Percentiles rank a stretch among this genome's conserved stretches.
These are phyloP conservation scores for Pangasius larnaudii DNA, from an alignment of 2,797 vertebrate species.

Conservation along the genomic window DNA sequence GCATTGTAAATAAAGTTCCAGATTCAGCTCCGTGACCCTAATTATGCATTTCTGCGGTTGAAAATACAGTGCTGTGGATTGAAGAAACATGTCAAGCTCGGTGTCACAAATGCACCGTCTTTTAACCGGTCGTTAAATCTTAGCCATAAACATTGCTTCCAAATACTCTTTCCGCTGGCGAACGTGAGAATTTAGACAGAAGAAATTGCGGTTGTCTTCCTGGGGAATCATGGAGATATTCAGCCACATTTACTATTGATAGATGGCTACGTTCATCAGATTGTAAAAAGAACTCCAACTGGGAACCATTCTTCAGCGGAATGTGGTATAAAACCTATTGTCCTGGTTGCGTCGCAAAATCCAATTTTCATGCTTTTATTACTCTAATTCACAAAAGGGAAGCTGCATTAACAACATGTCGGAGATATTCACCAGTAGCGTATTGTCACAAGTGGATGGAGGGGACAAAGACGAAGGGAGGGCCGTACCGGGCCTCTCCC, in stretches of 20 bases:
- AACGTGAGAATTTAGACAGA: constrained; percentile 11
- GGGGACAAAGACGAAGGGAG: constrained; percentile 68
- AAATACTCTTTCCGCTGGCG: not conserved
- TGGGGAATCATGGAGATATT: not conserved
- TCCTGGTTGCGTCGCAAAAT: constrained; percentile 26
- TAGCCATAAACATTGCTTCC: not conserved
- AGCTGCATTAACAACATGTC: constrained; percentile 70
- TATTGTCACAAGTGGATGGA: constrained; percentile 64
- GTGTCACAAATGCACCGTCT: constrained; percentile 20
- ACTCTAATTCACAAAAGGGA: constrained; percentile 67
- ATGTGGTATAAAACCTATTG: not conserved
- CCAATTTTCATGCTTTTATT: constrained; percentile 32
- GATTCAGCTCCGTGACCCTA: constrained; percentile 18
- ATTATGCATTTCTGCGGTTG: constrained; percentile 60
- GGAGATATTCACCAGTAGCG: constrained; percentile 73
- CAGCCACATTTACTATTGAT: not conserved
- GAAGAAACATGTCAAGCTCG: constrained; percentile 17
- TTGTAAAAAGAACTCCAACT: not conserved
- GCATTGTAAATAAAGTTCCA: constrained; percentile 60
- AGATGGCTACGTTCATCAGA: not conserved
- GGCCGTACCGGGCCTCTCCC: constrained; percentile 66
- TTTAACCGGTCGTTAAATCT: constrained; percentile 12
- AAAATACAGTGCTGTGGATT: constrained; percentile 25
- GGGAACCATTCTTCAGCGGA: not conserved
- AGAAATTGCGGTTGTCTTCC: not conserved